Evolutionary conservation across 2,113 vertebrate genomes (phyloP).

Genomic region (Gnathonemus longibarbis): DNA sequence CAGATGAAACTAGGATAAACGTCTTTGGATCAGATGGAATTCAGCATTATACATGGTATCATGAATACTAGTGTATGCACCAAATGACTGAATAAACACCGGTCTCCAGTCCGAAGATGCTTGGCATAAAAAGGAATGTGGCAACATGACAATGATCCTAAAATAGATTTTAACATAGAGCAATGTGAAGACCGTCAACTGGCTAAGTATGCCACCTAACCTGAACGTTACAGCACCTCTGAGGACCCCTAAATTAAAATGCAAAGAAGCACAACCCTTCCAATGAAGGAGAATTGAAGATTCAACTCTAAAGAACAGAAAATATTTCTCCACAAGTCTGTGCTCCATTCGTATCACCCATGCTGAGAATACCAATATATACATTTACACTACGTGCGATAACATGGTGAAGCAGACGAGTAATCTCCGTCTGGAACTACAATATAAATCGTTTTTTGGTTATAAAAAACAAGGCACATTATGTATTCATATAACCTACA

Average conservation of each 20-base stretch:
- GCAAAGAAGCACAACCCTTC: background rate
- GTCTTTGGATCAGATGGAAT: background rate
- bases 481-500: background rate
- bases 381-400: background rate
- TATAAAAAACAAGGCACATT: background rate
- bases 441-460: background rate
- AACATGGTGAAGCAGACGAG: background rate
- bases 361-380: background rate
- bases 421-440: background rate
- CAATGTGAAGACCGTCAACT: background rate
- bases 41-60: background rate
- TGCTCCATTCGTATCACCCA: background rate
- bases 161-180: background rate
- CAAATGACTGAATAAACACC: background rate
- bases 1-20: background rate
- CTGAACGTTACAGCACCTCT: background rate
- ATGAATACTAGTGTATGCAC: background rate
- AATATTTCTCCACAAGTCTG: background rate
- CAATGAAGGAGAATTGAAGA: background rate
- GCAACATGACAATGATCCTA: background rate
- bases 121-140: background rate
- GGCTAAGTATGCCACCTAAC: background rate
- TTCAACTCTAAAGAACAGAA: background rate
- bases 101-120: background rate
- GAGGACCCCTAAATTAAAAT: background rate